These are phyloP conservation scores for Netelia melanura DNA, from an alignment of 2,888 invertebrate genomes.

Conservation along the genomic window DNA sequence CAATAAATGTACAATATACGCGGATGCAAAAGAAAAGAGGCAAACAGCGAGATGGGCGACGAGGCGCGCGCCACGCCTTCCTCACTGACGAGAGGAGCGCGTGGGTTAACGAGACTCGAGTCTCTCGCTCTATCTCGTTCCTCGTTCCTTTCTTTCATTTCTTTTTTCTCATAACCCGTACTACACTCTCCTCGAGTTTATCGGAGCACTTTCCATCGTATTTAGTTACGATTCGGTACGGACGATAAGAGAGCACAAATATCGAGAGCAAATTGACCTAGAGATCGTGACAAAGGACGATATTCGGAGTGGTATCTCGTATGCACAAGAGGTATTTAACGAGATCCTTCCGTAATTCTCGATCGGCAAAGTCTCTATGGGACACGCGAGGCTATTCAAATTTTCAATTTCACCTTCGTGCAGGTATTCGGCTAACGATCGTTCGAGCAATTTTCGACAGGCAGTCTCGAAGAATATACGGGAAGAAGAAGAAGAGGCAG, in stretches of 20 bases:
- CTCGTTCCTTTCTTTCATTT: conserved; percentile 4
- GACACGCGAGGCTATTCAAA: conserved; percentile 68
- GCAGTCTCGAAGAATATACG: conserved; percentile 38
- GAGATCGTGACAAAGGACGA: conserved; percentile 31
- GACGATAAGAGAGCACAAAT: too few species aligned
- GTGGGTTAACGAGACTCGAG: conserved; percentile 50
- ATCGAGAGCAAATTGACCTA: conserved; percentile 8
- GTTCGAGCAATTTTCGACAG: conserved; percentile 69
- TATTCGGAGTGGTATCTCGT: neutral
- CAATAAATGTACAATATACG: conserved; percentile 35
- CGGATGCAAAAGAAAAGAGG: conserved; percentile 33
- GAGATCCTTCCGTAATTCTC: conserved; percentile 29
- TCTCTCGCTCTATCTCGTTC: conserved; percentile 9
- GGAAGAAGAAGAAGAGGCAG: conserved; percentile 31
- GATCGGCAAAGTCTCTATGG: conserved; percentile 58
- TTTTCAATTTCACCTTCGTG: conserved; percentile 73
- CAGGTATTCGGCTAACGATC: conserved; percentile 70
- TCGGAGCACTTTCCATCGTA: conserved; percentile 7
- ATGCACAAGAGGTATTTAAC: conserved; percentile 3
- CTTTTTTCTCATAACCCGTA: neutral
- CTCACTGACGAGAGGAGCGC: neutral
- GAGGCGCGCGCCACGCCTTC: conserved; percentile 53
- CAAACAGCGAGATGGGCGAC: conserved; percentile 20
- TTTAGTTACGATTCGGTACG: neutral
- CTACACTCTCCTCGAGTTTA: neutral